Evolutionary conservation across 2,113 vertebrate species (phyloP).

Genomic region (Baryphthengus martii): DNA sequence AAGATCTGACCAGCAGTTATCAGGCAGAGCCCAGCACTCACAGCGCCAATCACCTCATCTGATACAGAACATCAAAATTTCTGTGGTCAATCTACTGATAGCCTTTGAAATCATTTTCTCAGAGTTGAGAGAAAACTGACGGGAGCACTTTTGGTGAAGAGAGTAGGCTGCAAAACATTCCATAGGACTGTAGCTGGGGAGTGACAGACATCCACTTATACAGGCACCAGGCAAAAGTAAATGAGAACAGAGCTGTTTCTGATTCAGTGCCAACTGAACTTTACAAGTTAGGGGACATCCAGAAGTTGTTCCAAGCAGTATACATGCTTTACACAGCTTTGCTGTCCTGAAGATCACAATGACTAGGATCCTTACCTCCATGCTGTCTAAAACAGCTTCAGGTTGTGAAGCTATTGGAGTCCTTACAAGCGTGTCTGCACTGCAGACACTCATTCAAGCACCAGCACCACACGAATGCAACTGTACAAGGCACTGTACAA

Average conservation of each 20-base stretch:
- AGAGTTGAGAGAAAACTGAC: not conserved
- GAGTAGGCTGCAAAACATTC: not conserved
- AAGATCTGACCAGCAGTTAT: not conserved
- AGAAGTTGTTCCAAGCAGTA: not conserved
- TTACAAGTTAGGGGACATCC: not conserved
- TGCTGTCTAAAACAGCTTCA: not conserved
- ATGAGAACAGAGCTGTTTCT: not conserved
- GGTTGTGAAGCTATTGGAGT: not conserved
- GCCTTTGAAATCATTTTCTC: not conserved
- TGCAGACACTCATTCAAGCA: not conserved
- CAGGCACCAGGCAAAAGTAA: not conserved
- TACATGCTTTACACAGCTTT: not conserved
- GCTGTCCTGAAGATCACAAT: not conserved
- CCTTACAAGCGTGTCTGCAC: not conserved
- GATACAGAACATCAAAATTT: not conserved
- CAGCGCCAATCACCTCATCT: rapidly evolving
- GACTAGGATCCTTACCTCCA: not conserved
- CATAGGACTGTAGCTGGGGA: rapidly evolving
- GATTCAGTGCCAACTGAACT: not conserved
- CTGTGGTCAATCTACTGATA: rapidly evolving
- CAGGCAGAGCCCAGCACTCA: not conserved
- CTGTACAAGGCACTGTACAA: not conserved
- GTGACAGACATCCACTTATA: not conserved
- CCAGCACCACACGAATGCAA: not conserved
- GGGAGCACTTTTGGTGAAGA: not conserved